Percentiles rank a stretch among this genome's conserved stretches.
These are phyloP conservation scores for Muscina levida DNA, from an alignment of 2,888 invertebrate species.

Conservation along the genomic window DNA sequence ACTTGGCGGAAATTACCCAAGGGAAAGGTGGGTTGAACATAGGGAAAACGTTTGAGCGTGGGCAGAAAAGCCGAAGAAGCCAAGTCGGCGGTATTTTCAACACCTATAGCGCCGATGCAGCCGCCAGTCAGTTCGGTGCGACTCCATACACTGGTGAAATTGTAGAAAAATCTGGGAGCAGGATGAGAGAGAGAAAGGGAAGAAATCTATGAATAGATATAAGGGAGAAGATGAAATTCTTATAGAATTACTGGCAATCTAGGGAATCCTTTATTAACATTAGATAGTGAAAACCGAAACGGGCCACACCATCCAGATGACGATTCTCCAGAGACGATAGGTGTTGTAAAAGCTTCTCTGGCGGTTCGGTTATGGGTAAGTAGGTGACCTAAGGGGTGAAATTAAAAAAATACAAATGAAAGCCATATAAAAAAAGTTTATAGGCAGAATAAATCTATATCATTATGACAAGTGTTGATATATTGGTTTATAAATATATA, in stretches of 20 bases:
- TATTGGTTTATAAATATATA: no score
- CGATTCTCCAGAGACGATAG: slow-evolving; percentile 70
- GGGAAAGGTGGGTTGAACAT: slow-evolving; percentile 68
- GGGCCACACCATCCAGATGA: slow-evolving; percentile 71
- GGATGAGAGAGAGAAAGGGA: not conserved
- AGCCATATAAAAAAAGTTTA: no score
- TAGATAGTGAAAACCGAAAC: slow-evolving; percentile 72
- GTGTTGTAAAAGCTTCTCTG: slow-evolving; percentile 65
- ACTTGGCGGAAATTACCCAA: slow-evolving; percentile 76
- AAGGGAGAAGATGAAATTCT: no score
- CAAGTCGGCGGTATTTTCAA: slow-evolving; percentile 71
- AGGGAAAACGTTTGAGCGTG: slow-evolving; percentile 67
- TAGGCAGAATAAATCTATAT: no score
- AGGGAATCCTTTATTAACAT: slow-evolving; percentile 72
- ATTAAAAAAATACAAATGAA: no score
- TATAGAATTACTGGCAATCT: slow-evolving; percentile 74
- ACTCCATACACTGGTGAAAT: slow-evolving; percentile 73
- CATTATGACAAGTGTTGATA: no score
- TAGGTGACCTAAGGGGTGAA: slow-evolving; percentile 62
- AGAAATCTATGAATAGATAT: no score
- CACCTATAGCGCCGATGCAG: slow-evolving; percentile 71
- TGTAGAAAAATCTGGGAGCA: slow-evolving; percentile 69
- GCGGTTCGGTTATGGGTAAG: slow-evolving; percentile 68
- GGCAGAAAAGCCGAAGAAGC: slow-evolving; percentile 69
- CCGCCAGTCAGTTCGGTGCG: slow-evolving; percentile 71